Conservation (phyloP, 1,140 invertebrate genomes). For the Eurosta solidaginis region DNA sequence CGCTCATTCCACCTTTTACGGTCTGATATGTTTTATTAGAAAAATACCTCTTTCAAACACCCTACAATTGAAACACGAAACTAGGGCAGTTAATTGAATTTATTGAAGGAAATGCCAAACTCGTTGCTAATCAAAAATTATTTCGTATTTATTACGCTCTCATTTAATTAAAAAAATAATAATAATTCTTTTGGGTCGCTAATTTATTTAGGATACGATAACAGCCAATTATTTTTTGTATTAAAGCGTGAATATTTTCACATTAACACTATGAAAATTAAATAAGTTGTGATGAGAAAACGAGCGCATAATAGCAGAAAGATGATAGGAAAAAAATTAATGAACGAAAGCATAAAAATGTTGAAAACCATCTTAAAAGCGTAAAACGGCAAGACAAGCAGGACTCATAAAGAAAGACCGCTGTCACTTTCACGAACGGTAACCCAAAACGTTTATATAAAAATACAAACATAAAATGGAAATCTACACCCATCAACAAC, state of each 20-base stretch:
- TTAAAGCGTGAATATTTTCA: constrained; percentile 12
- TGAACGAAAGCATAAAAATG: constrained; percentile 11
- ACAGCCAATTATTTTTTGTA: neutral
- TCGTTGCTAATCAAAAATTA: no score
- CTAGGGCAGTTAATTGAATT: no score
- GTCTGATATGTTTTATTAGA: no score
- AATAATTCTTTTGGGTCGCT: neutral
- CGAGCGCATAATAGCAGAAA: neutral
- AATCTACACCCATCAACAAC: neutral
- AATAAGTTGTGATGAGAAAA: neutral
- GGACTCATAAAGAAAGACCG: neutral
- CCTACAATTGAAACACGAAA: no score
- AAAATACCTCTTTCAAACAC: no score
- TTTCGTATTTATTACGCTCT: no score
- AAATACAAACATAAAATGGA: neutral
- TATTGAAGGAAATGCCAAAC: no score
- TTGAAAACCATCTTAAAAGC: neutral
- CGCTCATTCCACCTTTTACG: no score
- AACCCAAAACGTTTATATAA: no score
- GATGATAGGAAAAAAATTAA: neutral
- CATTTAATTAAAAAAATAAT: no score
- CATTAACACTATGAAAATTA: neutral
- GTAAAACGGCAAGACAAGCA: neutral
- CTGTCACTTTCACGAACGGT: neutral
- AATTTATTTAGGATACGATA: neutral